Evolutionary conservation across 2,113 vertebrate species (phyloP), one percentile per base, ranked within the genome.

Genomic region (Aplodontia rufa): DNA sequence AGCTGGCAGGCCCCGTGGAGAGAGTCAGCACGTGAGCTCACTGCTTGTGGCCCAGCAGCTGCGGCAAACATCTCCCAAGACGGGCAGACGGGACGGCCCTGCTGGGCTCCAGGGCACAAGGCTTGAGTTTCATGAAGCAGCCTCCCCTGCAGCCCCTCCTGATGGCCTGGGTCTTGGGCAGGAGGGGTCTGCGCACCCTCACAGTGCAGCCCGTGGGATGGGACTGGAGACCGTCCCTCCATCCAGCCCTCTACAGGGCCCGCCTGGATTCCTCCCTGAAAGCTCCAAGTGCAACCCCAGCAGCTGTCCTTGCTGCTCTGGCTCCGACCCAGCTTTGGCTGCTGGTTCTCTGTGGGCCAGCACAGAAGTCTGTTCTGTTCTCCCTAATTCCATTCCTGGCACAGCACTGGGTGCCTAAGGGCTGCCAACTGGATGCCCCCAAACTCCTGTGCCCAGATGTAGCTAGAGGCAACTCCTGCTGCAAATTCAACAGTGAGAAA

Each of bases 121-220:
- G 47, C 84, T 13, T 32, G 0, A 1, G 35, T 4, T 42, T 45
- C 8, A 0, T 8, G 22, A 64, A 12, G 1, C 7, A 45, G 45
- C 64, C 12, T 24, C 37, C 79, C 10, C 2, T 53, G 4, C 3
- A 16, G 37, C 17, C 75, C 42, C 0, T 8, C 12, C 42, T 32
- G 1, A 35, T 8, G 28, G 14, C 6, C 14, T 0, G 0, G 19
- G 62, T 6, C 20, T 28, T n/a, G 8, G 26, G 49, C 1, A 13
- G 62, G 20, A n/a, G 8, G 8, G 13, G 62, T 62, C 84, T 47
- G 20, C 7, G 8, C 14, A 24, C 37, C 49, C 7, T 53, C 37
- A 11, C 11, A 10, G 28, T 42, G 60, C 13, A 79, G n/a, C 26
- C 74, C 74, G 14, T 13, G 45, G n/a, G 32, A 47, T 1, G 3